Base-by-base conservation (phyloP, 2,888 invertebrate species). In the Scotopteryx bipunctaria region DNA sequence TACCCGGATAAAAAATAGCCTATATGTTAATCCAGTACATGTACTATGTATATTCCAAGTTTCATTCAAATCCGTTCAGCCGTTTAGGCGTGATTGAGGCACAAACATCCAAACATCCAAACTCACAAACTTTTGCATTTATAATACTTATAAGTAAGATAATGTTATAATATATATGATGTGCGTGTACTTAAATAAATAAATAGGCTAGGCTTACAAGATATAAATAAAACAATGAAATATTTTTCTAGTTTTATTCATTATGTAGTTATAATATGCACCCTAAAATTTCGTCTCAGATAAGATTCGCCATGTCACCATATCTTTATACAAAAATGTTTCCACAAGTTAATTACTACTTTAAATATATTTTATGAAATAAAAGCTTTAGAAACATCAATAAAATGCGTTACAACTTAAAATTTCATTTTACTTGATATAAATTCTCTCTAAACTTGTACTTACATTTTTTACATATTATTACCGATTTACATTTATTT, bases 361-460 rank as follows among this genome's bases (percentile, higher is more conserved):
- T 16, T 21, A 17, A 31, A 45, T 40, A 46, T 41, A 37, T 17
- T 45, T 19, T 40, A 47, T 16, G 35, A 52, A 56, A 53, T 38
- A 53, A 53, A 59, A 57, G 57, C 55, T 43, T 55, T 25, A 37
- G 9, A 48, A 35, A 55, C 40, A 37, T 49, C 49, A 53, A 47
- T 47, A 57, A 40, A 59, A 56, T 55, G 49, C 58, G 38, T 42
- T 54, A 59, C 42, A 53, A 51, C 47, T 46, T 41, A 59, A 42
- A 33, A 43, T 41, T 38, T 46, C 38, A 29, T 43, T 36, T 32
- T 37, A 27, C 2, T 42, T 55, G 46, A 54, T 55, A 59, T 57
- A 58, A 56, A 57, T 59, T 60, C 44, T 60, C 56, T 60, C 57
- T 52, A 59, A 62, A 49, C 43, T 55, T 57, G 43, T 59, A n/a